Conservation (phyloP, 1,140 invertebrate genomes). For the Agrypnia vestita region DNA sequence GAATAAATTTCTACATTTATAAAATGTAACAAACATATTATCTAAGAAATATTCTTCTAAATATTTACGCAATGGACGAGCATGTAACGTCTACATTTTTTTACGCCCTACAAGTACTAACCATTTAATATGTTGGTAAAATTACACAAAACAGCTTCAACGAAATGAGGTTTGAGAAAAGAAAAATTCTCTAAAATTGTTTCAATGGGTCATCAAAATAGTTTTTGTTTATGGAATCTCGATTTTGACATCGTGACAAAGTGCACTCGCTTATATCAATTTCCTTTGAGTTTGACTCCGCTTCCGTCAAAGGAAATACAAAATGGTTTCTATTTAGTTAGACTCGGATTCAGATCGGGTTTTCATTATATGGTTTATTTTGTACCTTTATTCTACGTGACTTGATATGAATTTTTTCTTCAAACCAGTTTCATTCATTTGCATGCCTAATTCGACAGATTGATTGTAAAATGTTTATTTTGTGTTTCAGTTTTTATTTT, state of each 20-base stretch:
- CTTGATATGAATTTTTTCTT: neutral
- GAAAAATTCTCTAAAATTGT: neutral
- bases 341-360: constrained; percentile 36
- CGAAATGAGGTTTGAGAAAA: neutral
- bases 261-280: constrained; percentile 59
- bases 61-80: no score
- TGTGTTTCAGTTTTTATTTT: neutral
- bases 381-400: constrained; percentile 1
- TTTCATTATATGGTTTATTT: constrained; percentile 36
- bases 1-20: no score
- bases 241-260: constrained; percentile 38
- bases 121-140: no score
- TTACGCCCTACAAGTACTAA: no score
- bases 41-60: no score
- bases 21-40: no score
- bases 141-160: no score
- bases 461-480: neutral
- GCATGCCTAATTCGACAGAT: neutral
- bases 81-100: no score
- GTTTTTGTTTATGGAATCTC: constrained; percentile 13
- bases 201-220: neutral
- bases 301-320: constrained; percentile 58
- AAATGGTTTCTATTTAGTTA: constrained; percentile 59
- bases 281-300: constrained; percentile 57
- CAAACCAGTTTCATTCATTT: constrained; percentile 8